Evolutionary conservation across 1,140 invertebrate genomes (phyloP).

Genomic region (Drosophila repletoides): DNA sequence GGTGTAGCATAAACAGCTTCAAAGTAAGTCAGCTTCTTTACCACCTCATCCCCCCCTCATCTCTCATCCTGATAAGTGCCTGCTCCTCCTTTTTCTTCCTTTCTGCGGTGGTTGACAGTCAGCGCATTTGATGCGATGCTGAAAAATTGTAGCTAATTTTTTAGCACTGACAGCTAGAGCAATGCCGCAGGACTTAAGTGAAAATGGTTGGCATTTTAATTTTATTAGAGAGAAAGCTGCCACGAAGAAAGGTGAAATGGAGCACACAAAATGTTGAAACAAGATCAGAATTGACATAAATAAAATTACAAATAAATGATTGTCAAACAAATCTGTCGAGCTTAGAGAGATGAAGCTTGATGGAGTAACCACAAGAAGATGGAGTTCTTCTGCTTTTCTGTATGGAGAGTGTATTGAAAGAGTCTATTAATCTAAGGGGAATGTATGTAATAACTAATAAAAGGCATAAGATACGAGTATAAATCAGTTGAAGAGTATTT

Average conservation of each 20-base stretch:
- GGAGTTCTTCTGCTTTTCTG: no score
- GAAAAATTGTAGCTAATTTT: conserved; percentile 80
- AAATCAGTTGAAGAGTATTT: no score
- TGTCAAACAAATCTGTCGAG: conserved; percentile 20
- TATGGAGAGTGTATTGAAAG: no score
- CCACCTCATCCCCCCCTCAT: neutral
- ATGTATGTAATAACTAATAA: no score
- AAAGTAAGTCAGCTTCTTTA: conserved; percentile 59
- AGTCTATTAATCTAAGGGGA: no score
- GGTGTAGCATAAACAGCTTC: conserved; percentile 56
- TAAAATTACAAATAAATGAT: conserved; percentile 22
- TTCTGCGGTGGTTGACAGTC: conserved; percentile 73
- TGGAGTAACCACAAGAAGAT: no score
- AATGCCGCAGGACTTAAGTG: conserved; percentile 58
- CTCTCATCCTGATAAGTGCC: conserved; percentile 61
- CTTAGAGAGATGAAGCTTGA: neutral
- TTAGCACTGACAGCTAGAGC: conserved; percentile 52
- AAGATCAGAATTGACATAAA: neutral
- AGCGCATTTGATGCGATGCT: conserved; percentile 67
- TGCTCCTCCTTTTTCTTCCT: conserved; percentile 25
- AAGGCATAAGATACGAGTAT: no score
- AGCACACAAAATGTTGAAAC: conserved; percentile 32
- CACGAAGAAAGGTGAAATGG: conserved; percentile 24
- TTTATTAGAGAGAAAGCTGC: conserved; percentile 57
- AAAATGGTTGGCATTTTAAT: conserved; percentile 74